A percentile compares a stretch with the other conserved stretches of the same genome.
These are phyloP conservation scores for Helicoverpa assulta DNA, from an alignment of 2,888 invertebrate species.

Conservation along the genomic window DNA sequence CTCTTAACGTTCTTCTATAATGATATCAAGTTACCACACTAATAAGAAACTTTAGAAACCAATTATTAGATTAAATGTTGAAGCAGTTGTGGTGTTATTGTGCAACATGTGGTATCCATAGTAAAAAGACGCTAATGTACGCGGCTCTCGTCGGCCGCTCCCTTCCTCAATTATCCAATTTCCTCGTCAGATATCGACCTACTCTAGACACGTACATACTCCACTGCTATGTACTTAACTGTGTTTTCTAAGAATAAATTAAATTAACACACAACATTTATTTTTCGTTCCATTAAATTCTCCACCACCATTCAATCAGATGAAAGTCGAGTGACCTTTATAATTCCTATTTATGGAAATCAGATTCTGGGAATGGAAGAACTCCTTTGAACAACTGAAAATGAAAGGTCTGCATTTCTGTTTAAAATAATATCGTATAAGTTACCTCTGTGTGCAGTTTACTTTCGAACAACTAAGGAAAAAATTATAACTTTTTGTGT, in stretches of 20 bases:
- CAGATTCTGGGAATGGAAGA: constrained; percentile 20
- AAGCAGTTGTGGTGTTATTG: constrained; percentile 16
- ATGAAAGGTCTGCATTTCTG: constrained; percentile 5
- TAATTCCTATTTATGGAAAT: constrained; percentile 15
- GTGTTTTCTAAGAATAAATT: no score
- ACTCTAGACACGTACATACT: constrained; percentile 61
- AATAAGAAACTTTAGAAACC: constrained; percentile 20
- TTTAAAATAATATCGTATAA: not conserved
- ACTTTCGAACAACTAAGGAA: no score
- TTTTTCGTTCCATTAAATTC: constrained; percentile 4
- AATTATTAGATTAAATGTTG: constrained; percentile 7
- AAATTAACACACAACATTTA: no score
- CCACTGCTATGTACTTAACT: constrained; percentile 32
- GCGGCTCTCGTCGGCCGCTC: constrained; percentile 72
- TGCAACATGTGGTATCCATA: constrained; percentile 37
- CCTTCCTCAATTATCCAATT: constrained; percentile 88
- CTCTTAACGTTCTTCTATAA: not conserved
- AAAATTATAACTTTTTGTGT: no score
- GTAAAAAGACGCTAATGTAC: constrained; percentile 36
- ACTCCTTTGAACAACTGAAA: constrained; percentile 13
- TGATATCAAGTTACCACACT: not conserved
- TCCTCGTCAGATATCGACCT: constrained; percentile 81
- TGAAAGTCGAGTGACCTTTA: constrained; percentile 10
- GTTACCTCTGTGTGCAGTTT: no score
- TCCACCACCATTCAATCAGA: constrained; percentile 2